Evolutionary conservation across 2,888 invertebrate species (phyloP).

Genomic region (Punctoribates punctum): DNA sequence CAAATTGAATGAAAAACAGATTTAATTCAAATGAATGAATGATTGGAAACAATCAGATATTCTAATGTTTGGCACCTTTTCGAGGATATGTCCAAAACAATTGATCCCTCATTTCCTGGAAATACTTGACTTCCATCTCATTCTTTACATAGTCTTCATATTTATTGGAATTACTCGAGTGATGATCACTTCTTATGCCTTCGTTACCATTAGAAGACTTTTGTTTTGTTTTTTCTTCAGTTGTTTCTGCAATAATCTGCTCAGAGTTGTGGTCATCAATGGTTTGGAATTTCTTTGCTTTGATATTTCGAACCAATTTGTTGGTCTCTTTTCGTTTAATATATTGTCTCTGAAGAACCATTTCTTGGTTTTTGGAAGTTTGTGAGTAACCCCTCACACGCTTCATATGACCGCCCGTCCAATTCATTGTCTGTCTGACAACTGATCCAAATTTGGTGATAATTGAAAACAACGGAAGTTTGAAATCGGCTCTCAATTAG

Average conservation of each 20-base stretch:
- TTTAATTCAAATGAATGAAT: background rate
- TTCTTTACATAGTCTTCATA: background rate
- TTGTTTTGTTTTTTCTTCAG: background rate
- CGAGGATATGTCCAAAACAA: slow-evolving; percentile 11
- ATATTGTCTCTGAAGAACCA: background rate
- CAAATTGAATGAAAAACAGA: background rate
- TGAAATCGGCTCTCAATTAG: slow-evolving; percentile 1
- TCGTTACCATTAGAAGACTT: background rate
- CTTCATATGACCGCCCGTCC: slow-evolving; percentile 27
- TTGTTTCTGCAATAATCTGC: too few species aligned
- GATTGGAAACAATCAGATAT: background rate
- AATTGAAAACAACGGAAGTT: slow-evolving; percentile 16
- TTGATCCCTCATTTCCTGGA: background rate
- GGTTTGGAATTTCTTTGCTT: background rate
- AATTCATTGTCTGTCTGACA: background rate
- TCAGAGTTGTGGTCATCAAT: background rate
- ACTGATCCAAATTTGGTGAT: background rate
- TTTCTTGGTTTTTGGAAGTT: background rate
- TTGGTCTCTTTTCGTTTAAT: background rate
- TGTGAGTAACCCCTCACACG: background rate
- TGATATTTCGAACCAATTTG: background rate
- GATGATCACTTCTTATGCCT: background rate
- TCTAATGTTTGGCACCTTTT: background rate
- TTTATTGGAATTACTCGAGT: background rate
- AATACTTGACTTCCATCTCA: background rate